Evolutionary conservation across 2,888 invertebrate genomes (phyloP).

Genomic region (Neoaliturus tenellus): DNA sequence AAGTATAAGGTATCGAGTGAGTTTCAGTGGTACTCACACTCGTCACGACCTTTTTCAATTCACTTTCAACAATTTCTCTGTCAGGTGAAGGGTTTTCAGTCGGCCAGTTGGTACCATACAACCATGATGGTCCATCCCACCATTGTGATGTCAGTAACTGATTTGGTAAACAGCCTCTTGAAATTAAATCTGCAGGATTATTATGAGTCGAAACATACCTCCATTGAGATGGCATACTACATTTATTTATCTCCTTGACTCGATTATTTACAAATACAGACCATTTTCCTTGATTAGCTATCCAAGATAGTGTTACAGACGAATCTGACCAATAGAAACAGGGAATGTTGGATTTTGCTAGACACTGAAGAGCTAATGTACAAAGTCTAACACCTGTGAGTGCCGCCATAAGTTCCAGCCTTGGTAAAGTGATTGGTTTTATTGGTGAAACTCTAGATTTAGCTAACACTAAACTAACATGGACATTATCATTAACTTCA

Average conservation of each 20-base stretch:
- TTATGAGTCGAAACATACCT: slow-evolving; percentile 66
- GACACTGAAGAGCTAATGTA: too few species aligned
- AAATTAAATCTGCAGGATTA: slow-evolving; percentile 69
- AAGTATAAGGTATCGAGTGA: neutral
- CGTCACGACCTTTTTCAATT: too few species aligned
- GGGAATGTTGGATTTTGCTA: neutral
- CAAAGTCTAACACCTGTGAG: slow-evolving; percentile 63
- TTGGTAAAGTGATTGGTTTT: slow-evolving; percentile 65
- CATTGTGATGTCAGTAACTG: slow-evolving; percentile 66
- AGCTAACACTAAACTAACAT: slow-evolving; percentile 63
- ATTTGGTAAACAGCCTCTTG: slow-evolving; percentile 66
- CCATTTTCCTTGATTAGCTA: slow-evolving; percentile 65
- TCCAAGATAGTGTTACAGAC: too few species aligned
- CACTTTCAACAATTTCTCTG: neutral
- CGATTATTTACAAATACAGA: slow-evolving; percentile 66
- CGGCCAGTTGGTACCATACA: slow-evolving; percentile 54
- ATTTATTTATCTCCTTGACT: slow-evolving; percentile 64
- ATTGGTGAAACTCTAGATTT: slow-evolving; percentile 67
- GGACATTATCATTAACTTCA: slow-evolving; percentile 51
- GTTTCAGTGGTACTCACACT: too few species aligned
- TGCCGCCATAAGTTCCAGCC: slow-evolving; percentile 68
- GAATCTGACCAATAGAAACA: slow-evolving; percentile 58
- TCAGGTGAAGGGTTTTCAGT: slow-evolving; percentile 58
- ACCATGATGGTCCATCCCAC: slow-evolving; percentile 69
- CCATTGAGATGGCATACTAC: slow-evolving; percentile 63